phyloP scores from a whole-genome alignment of 2,888 invertebrate species.

The Laothoe populi region DNA sequence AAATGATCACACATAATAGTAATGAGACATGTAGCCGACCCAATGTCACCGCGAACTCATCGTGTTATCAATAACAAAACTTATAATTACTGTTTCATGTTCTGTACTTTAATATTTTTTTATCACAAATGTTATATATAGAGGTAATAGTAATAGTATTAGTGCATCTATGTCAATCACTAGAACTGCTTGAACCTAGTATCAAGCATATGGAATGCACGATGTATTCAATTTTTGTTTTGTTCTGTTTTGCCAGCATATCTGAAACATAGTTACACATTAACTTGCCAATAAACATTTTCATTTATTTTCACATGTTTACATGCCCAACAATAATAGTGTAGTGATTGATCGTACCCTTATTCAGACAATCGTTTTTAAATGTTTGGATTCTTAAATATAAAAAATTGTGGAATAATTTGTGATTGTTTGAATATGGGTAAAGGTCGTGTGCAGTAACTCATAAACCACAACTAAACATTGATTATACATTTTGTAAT shows the following conservation, averaged over 20 bases:
- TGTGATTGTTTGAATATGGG: slow-evolving; percentile 22
- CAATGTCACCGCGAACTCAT: neutral
- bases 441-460: slow-evolving; percentile 20
- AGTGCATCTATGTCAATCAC: neutral
- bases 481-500: neutral
- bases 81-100: neutral
- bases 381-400: neutral
- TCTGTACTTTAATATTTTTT: slow-evolving; percentile 1
- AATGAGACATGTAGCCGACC: slow-evolving; percentile 34
- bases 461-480: neutral
- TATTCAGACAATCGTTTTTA: slow-evolving; percentile 8
- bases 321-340: slow-evolving; percentile 14
- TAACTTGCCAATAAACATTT: slow-evolving; percentile 31
- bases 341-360: slow-evolving; percentile 16
- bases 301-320: slow-evolving; percentile 27
- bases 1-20: slow-evolving; percentile 34
- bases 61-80: slow-evolving; percentile 10
- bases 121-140: too few species aligned
- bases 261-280: slow-evolving; percentile 24
- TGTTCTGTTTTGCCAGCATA: slow-evolving; percentile 17
- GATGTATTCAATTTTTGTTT: neutral
- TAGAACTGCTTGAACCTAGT: neutral
- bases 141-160: neutral
- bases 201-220: neutral
- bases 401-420: slow-evolving; percentile 6